A percentile compares a stretch with the other conserved stretches of the same genome.
Evolutionary conservation across 2,113 vertebrate species (phyloP).

Genomic region (Choloepus hoffmanni): DNA sequence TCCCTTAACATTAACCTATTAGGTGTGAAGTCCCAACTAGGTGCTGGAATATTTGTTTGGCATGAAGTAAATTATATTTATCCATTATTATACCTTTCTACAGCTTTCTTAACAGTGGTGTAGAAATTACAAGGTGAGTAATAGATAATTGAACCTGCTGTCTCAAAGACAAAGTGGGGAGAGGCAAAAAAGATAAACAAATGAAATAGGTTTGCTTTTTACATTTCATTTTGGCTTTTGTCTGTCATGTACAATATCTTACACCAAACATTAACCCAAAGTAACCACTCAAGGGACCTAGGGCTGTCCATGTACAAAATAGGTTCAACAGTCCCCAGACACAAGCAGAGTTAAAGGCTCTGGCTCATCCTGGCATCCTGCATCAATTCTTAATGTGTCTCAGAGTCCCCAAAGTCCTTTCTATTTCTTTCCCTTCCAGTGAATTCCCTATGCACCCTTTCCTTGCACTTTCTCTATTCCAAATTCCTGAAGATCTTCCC

Average conservation of each 20-base stretch:
- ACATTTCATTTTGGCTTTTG: neutral
- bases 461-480: neutral
- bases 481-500: neutral
- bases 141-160: neutral
- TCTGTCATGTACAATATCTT: too few species aligned
- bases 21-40: neutral
- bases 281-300: neutral
- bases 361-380: slow-evolving; percentile 63
- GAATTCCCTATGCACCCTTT: neutral
- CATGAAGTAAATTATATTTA: neutral
- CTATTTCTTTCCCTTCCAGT: neutral
- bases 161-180: neutral
- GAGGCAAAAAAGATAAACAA: rapidly evolving
- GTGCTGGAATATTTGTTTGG: neutral
- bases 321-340: neutral
- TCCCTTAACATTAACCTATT: neutral
- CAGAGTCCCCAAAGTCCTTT: neutral
- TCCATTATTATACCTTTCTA: neutral
- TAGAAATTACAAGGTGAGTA: neutral
- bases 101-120: neutral
- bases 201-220: neutral
- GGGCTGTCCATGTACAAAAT: neutral
- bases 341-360: neutral
- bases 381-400: slow-evolving; percentile 37
- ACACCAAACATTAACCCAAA: neutral